Percentiles rank a stretch among this genome's conserved stretches.
Evolutionary conservation across 2,113 vertebrate genomes (phyloP).

Genomic region (Acrocephalus kingi): DNA sequence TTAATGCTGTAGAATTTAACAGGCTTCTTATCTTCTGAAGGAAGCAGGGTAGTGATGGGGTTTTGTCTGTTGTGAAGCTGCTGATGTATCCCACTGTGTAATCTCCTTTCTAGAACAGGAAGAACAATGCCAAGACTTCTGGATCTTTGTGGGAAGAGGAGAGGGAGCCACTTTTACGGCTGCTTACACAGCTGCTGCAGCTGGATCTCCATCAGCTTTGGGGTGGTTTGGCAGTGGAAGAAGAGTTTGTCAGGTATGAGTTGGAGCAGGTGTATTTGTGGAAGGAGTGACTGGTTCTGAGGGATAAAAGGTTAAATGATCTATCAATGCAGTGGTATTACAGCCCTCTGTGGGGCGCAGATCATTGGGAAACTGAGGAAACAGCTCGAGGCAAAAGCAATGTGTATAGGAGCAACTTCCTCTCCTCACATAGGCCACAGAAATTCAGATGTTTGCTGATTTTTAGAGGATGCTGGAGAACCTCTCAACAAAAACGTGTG

Average conservation of each 20-base stretch:
- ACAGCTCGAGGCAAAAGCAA: neutral
- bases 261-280: neutral
- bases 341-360: neutral
- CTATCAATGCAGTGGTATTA: neutral
- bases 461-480: neutral
- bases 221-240: conserved; percentile 86
- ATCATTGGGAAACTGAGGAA: neutral
- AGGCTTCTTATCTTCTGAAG: neutral
- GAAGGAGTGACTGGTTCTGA: neutral
- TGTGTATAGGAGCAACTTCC: neutral
- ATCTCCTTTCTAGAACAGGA: conserved; percentile 80
- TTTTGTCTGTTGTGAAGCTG: neutral
- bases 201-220: conserved; percentile 88
- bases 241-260: conserved; percentile 89
- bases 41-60: neutral
- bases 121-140: conserved; percentile 71
- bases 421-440: rapidly evolving
- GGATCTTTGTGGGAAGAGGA: conserved; percentile 87
- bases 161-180: conserved; percentile 79
- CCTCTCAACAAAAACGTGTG: neutral
- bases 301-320: neutral
- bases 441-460: neutral
- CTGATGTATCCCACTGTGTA: neutral
- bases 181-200: conserved; percentile 87
- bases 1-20: neutral